phyloP scores from a whole-genome alignment of 2,888 invertebrate species.

The Coenonympha arcania region DNA sequence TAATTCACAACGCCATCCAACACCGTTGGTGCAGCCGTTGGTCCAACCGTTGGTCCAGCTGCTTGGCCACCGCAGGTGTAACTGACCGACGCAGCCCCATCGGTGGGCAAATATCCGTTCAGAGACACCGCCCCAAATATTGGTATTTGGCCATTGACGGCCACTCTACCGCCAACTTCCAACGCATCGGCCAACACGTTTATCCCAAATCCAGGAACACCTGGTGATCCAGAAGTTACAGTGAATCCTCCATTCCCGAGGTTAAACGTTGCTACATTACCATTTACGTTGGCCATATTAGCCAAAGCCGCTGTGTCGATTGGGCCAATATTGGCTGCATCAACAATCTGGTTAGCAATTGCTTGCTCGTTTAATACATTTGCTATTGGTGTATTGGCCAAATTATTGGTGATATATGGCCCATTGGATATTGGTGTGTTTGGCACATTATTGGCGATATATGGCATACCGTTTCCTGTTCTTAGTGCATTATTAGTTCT shows the following conservation, averaged over 20 bases:
- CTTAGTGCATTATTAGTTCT: background rate
- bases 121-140: conserved; percentile 45
- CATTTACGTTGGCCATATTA: conserved; percentile 28
- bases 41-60: too few species aligned
- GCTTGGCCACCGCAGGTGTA: conserved; percentile 33
- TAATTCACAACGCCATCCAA: background rate
- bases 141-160: conserved; percentile 49
- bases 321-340: background rate
- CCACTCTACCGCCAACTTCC: conserved; percentile 46
- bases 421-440: conserved; percentile 6
- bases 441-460: conserved; percentile 4
- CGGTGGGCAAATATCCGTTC: conserved; percentile 45
- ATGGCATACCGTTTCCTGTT: background rate
- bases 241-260: conserved; percentile 31
- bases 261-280: conserved; percentile 34
- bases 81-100: conserved; percentile 42
- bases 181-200: conserved; percentile 45
- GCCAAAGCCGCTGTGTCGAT: conserved; percentile 23
- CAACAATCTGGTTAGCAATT: conserved; percentile 6
- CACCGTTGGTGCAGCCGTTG: background rate
- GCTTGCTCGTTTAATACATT: conserved; percentile 18
- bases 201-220: conserved; percentile 38
- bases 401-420: conserved; percentile 6
- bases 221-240: conserved; percentile 33
- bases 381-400: conserved; percentile 11